phyloP scores from a whole-genome alignment of 2,113 vertebrate species.

The Microtus richardsoni region DNA sequence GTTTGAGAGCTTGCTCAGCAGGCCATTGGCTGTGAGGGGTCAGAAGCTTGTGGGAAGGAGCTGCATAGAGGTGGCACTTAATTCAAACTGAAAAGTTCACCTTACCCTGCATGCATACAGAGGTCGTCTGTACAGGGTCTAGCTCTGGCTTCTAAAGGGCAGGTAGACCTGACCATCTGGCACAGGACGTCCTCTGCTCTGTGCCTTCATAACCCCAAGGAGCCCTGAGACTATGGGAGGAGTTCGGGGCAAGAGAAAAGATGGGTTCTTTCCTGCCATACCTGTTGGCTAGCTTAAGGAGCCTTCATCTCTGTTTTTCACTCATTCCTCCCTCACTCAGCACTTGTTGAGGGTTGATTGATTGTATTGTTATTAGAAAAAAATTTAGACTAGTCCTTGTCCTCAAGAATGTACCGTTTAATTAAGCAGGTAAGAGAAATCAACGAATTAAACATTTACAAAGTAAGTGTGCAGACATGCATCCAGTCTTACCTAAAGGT shows the following conservation, averaged over 20 bases:
- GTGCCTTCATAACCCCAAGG: background rate
- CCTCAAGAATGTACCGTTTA: constrained; percentile 17
- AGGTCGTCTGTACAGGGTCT: background rate
- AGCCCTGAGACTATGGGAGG: background rate
- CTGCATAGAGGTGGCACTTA: background rate
- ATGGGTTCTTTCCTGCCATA: background rate
- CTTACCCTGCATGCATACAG: background rate
- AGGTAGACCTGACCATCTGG: background rate
- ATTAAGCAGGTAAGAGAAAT: background rate
- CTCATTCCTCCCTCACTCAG: background rate
- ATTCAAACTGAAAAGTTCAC: background rate
- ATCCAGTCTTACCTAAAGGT: background rate
- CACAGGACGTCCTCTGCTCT: background rate
- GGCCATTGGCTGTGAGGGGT: background rate
- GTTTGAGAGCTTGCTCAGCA: background rate
- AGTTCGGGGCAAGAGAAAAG: background rate
- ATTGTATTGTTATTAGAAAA: background rate
- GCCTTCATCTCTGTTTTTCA: background rate
- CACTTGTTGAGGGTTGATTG: background rate
- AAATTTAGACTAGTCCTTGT: background rate
- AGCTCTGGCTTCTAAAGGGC: background rate
- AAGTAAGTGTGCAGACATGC: background rate
- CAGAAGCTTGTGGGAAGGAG: background rate
- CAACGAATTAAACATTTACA: constrained; percentile 33
- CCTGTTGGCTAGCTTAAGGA: background rate